Evolutionary conservation across 37 sponge, comb jelly and placozoan genomes (phyloP).

Genomic region (Ephydatia muelleri): DNA sequence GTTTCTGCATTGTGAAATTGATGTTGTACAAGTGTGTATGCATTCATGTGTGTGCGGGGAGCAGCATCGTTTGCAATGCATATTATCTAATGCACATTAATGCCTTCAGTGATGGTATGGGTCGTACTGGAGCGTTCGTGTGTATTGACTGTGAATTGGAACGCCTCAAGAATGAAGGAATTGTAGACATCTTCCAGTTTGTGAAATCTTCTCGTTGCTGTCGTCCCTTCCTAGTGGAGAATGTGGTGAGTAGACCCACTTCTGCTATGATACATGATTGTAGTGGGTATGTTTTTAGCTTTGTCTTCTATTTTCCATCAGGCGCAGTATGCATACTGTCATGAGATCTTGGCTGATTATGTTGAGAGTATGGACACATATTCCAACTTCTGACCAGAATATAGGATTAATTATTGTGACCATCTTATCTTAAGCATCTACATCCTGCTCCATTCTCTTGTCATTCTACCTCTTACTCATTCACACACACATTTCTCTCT

Average conservation of each 20-base stretch:
- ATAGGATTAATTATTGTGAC: too few relatives aligned
- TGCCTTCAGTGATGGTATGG: conserved; percentile 45
- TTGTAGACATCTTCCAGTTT: conserved; percentile 51
- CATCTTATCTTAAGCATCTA: too few relatives aligned
- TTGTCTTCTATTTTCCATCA: background rate
- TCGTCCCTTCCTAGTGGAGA: conserved; percentile 23
- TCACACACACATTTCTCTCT: too few relatives aligned
- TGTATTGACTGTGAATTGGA: conserved; percentile 40
- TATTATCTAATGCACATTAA: too few relatives aligned
- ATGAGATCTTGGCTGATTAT: conserved; percentile 33
- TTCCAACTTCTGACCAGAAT: background rate
- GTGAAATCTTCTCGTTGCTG: conserved; percentile 36
- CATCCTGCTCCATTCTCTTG: too few relatives aligned
- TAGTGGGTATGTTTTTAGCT: background rate
- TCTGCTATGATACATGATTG: background rate
- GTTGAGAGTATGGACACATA: conserved; percentile 12
- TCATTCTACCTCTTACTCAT: too few relatives aligned
- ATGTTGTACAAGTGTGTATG: too few relatives aligned
- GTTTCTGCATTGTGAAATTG: background rate
- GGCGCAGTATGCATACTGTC: conserved; percentile 19
- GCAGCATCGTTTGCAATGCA: too few relatives aligned
- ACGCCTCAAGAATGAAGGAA: conserved; percentile 52
- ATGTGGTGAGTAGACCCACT: conserved; percentile 25
- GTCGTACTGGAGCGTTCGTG: conserved; percentile 42
- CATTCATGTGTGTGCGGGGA: too few relatives aligned